Percentiles rank a stretch among this genome's conserved stretches.
Evolutionary conservation across 2,113 vertebrate genomes (phyloP).

Genomic region (Spermophilus dauricus): DNA sequence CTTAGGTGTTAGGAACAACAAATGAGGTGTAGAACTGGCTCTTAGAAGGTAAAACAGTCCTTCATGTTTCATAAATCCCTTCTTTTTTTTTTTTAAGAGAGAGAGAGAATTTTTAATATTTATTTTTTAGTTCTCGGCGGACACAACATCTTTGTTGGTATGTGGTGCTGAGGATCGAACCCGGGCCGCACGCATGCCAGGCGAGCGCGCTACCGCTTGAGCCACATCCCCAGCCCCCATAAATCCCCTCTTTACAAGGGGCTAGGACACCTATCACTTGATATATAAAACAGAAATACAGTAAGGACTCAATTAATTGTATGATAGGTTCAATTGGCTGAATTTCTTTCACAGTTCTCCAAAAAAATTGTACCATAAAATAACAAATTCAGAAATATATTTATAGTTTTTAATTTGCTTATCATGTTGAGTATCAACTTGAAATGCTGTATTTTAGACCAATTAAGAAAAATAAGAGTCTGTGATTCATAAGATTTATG

Average conservation of each 20-base stretch:
- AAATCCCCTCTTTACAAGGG: neutral
- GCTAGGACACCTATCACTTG: neutral
- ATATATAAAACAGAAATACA: slow-evolving; percentile 33
- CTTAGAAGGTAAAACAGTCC: neutral
- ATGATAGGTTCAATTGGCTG: neutral
- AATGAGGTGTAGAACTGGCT: neutral
- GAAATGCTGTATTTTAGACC: slow-evolving; percentile 49
- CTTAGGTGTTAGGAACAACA: slow-evolving; percentile 26
- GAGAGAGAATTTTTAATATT: too few relatives aligned
- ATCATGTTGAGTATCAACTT: neutral
- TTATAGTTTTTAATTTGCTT: neutral
- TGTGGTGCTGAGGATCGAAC: too few relatives aligned
- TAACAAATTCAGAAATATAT: slow-evolving; percentile 15
- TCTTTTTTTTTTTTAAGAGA: too few relatives aligned
- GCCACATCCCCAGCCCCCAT: too few relatives aligned
- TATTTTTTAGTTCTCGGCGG: too few relatives aligned
- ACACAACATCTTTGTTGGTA: too few relatives aligned
- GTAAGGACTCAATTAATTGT: neutral
- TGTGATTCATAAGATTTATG: neutral
- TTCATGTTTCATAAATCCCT: slow-evolving; percentile 10
- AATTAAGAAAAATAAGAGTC: slow-evolving; percentile 43
- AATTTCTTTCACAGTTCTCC: neutral
- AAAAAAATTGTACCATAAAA: slow-evolving; percentile 28
- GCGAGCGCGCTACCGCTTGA: too few relatives aligned
- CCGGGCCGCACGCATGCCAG: too few relatives aligned